Percentiles rank a stretch among this genome's conserved stretches.
These are phyloP conservation scores for Periophthalmus modestus DNA, from an alignment of 2,113 vertebrate genomes.

Conservation along the genomic window DNA sequence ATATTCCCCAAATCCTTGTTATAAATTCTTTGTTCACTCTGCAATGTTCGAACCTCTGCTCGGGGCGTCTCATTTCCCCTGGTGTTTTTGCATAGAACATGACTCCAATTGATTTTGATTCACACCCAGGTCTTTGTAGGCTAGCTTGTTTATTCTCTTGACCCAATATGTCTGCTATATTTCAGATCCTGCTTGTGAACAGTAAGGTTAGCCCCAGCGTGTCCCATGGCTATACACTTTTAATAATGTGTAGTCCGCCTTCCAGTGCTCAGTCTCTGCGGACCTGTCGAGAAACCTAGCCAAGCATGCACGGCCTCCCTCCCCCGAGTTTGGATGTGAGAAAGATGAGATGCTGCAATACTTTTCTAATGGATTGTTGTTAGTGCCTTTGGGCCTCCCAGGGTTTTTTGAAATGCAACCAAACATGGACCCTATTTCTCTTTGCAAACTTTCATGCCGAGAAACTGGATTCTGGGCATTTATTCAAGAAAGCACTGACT, in stretches of 20 bases:
- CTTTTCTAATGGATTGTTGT: constrained; percentile 59
- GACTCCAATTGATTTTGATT: constrained; percentile 60
- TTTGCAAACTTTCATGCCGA: constrained; percentile 40
- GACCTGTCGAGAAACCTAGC: constrained; percentile 39
- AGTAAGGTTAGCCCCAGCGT: constrained; percentile 48
- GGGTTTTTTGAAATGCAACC: constrained; percentile 55
- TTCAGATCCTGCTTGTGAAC: constrained; percentile 50
- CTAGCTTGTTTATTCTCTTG: constrained; percentile 30
- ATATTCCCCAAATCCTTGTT: constrained; percentile 41
- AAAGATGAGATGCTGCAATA: constrained; percentile 62
- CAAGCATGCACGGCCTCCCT: constrained; percentile 29
- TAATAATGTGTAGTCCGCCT: constrained; percentile 45
- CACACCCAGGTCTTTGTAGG: constrained; percentile 44
- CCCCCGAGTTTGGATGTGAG: constrained; percentile 28
- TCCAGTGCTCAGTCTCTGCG: constrained; percentile 56
- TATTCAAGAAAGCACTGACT: constrained; percentile 43
- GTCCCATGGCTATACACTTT: constrained; percentile 45
- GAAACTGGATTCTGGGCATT: constrained; percentile 46
- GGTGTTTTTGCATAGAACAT: constrained; percentile 49
- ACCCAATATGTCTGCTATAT: constrained; percentile 22
- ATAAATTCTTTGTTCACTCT: constrained; percentile 44
- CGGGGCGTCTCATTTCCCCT: constrained; percentile 44
- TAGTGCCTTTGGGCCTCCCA: constrained; percentile 49
- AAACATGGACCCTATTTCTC: constrained; percentile 51
- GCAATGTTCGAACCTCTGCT: constrained; percentile 43